Evolutionary conservation across 2,113 vertebrate genomes (phyloP).

Genomic region (Protobothrops flavoviridis): DNA sequence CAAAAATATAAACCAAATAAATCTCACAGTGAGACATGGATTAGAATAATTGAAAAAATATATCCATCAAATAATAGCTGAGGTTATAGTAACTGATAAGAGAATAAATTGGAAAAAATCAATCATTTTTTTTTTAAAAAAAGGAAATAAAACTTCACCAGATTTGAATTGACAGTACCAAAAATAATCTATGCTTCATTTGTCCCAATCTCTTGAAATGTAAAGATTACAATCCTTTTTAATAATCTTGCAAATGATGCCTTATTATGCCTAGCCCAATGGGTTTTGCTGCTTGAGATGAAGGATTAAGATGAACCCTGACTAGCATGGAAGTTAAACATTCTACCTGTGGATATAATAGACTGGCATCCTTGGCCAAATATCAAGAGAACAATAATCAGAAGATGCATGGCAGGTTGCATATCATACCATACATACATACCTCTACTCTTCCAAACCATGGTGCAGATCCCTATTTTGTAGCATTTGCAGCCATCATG

Average conservation of each 20-base stretch:
- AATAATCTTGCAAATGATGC: background rate
- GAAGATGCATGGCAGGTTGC: background rate
- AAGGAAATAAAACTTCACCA: background rate
- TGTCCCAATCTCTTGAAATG: background rate
- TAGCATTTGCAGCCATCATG: background rate
- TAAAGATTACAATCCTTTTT: background rate
- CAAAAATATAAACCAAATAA: background rate
- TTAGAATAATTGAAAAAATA: background rate
- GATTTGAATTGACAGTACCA: background rate
- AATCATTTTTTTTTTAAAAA: background rate
- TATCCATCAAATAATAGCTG: too few relatives aligned
- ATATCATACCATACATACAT: background rate
- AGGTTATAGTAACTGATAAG: background rate
- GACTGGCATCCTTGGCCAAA: background rate
- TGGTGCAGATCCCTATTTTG: background rate
- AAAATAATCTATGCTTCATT: background rate
- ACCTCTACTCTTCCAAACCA: background rate
- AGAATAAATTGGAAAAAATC: background rate
- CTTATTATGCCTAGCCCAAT: background rate
- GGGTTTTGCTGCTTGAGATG: background rate
- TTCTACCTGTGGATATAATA: background rate
- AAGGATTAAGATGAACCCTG: background rate
- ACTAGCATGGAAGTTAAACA: background rate
- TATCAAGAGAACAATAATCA: background rate
- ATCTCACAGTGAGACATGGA: background rate